Conservation (phyloP, 2,888 invertebrate genomes). For the Uloborus plumipes region DNA sequence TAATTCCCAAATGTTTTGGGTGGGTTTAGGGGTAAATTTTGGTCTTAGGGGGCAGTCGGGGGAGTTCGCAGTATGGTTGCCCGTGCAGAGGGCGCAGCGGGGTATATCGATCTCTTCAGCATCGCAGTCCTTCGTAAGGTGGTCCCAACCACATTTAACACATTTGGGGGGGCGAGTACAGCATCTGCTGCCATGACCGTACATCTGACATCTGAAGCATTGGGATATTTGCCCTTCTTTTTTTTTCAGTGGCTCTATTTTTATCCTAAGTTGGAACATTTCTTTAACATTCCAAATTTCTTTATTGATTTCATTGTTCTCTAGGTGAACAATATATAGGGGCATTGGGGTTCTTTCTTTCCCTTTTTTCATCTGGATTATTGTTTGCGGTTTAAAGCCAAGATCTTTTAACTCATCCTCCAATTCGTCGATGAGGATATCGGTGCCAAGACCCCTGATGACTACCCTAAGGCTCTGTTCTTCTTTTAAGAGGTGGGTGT, state of each 20-base stretch:
- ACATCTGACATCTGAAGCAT: not conserved
- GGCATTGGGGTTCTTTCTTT: not conserved
- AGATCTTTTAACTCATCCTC: no score
- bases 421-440: no score
- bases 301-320: not conserved
- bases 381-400: no score
- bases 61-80: not conserved
- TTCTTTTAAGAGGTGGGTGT: no score
- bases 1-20: no score
- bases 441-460: no score
- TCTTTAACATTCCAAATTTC: not conserved
- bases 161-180: not conserved
- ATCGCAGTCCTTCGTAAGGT: not conserved
- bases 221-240: not conserved
- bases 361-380: no score
- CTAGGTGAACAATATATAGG: not conserved
- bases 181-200: not conserved
- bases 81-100: not conserved
- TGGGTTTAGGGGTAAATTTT: no score
- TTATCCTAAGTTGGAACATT: not conserved
- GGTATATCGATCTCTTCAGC: not conserved
- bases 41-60: no score
- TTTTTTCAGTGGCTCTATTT: not conserved
- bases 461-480: no score
- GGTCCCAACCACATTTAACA: not conserved